Conservation (phyloP, 2,797 vertebrate genomes). For the Coilia nasus region DNA sequence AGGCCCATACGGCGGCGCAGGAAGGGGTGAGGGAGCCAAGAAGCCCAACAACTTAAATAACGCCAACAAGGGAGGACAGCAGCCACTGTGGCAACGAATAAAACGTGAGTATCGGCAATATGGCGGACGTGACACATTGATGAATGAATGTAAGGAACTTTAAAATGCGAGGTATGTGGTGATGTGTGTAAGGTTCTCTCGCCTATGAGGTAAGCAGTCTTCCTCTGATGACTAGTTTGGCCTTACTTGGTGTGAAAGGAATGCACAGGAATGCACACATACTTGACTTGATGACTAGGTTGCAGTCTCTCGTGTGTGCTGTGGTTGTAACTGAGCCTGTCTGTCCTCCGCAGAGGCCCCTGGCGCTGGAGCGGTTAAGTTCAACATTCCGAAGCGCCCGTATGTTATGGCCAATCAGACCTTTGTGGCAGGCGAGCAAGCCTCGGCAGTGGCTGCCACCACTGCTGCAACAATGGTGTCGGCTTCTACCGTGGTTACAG, state of each 20-base stretch:
- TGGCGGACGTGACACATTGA: not conserved
- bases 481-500: constrained; percentile 59
- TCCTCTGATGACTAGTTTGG: not conserved
- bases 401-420: constrained; percentile 79
- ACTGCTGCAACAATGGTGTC: constrained; percentile 34
- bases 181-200: not conserved
- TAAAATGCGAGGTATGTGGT: not conserved
- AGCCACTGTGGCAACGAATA: constrained; percentile 92
- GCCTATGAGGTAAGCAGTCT: not conserved
- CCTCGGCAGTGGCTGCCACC: constrained; percentile 58
- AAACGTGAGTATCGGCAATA: constrained; percentile 75
- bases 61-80: constrained; percentile 83
- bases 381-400: constrained; percentile 88
- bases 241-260: constrained; percentile 44
- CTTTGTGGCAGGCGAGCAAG: constrained; percentile 77
- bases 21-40: constrained; percentile 68
- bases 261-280: constrained; percentile 37
- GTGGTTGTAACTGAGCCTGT: not conserved
- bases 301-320: not conserved
- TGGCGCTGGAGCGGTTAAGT: constrained; percentile 83
- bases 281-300: not conserved
- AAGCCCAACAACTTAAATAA: constrained; percentile 67
- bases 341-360: constrained; percentile 78
- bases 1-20: constrained; percentile 66
- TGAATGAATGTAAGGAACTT: not conserved